phyloP scores from a whole-genome alignment of 2,888 invertebrate genomes.

The Clanis bilineata region DNA sequence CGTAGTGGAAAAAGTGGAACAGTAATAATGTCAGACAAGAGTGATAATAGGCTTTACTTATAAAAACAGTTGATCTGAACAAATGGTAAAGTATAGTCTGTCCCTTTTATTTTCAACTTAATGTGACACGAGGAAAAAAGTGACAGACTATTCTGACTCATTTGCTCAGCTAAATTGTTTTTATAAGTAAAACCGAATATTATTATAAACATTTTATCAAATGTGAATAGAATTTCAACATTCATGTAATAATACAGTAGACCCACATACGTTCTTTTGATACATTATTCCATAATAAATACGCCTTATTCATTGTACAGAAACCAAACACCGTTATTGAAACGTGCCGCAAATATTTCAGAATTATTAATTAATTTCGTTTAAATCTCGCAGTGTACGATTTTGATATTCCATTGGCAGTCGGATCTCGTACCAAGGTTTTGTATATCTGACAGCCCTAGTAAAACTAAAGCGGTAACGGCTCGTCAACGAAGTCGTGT shows the following conservation, averaged over 20 bases:
- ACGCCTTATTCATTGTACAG: neutral
- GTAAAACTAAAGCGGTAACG: slow-evolving; percentile 30
- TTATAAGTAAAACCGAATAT: too few species aligned
- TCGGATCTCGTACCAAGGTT: slow-evolving; percentile 19
- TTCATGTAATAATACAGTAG: neutral
- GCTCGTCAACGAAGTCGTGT: slow-evolving; percentile 61
- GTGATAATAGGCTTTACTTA: too few species aligned
- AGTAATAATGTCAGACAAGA: too few species aligned
- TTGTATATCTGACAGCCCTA: slow-evolving; percentile 34
- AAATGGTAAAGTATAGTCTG: too few species aligned
- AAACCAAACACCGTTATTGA: neutral
- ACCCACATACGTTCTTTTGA: neutral
- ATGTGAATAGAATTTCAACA: neutral
- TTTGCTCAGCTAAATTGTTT: too few species aligned
- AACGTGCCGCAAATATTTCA: neutral
- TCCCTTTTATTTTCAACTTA: too few species aligned
- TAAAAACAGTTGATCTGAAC: too few species aligned
- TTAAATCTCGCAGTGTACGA: neutral
- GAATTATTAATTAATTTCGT: slow-evolving; percentile 1
- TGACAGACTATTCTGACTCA: too few species aligned
- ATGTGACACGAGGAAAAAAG: too few species aligned
- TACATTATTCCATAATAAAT: neutral
- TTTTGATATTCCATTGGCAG: neutral
- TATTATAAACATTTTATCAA: neutral
- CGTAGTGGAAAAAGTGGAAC: too few species aligned